Evolutionary conservation across 2,113 vertebrate species (phyloP).

Genomic region (Zosterops lateralis): DNA sequence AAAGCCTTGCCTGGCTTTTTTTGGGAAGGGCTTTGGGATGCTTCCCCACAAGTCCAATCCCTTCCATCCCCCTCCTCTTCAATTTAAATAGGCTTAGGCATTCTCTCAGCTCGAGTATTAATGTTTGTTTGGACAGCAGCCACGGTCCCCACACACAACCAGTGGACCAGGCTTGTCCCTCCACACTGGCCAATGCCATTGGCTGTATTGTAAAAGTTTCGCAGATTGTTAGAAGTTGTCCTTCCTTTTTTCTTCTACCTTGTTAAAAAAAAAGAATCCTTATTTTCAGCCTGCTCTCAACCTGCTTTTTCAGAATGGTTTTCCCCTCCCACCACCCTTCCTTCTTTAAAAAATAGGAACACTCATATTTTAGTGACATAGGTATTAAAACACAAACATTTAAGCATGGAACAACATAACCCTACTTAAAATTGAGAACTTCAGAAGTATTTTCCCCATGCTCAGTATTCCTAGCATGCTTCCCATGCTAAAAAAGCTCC

Average conservation of each 20-base stretch:
- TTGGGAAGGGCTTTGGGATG: not conserved
- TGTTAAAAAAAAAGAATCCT: not conserved
- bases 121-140: not conserved
- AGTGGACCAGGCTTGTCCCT: not conserved
- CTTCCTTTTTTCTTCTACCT: not conserved
- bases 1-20: not conserved
- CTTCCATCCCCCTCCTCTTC: not conserved
- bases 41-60: not conserved
- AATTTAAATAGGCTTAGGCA: not conserved
- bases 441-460: not conserved
- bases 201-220: not conserved
- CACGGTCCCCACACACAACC: not conserved
- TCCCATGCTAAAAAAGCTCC: not conserved
- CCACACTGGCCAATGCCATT: not conserved
- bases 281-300: not conserved
- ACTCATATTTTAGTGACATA: not conserved
- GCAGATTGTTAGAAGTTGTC: not conserved
- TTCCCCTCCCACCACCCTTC: not conserved
- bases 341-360: not conserved
- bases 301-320: not conserved
- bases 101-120: not conserved
- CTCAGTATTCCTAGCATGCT: not conserved
- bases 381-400: not conserved
- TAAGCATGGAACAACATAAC: not conserved
- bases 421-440: not conserved